Conservation (phyloP, 2,888 invertebrate species). For the Phyto melanocephala region DNA sequence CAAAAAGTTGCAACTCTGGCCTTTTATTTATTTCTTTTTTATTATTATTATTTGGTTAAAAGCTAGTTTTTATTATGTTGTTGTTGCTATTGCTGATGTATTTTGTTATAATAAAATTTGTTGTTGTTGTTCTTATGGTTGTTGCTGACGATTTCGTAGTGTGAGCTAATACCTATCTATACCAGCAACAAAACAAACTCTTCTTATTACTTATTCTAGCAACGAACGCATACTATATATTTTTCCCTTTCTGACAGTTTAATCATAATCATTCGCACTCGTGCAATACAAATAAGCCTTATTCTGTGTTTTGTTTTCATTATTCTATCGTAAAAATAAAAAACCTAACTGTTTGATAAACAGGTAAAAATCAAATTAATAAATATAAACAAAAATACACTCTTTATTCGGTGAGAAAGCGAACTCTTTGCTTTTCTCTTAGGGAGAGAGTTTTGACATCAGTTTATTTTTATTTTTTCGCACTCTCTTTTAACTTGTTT, state of each 20-base stretch:
- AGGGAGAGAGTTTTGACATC: neutral
- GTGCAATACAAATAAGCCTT: constrained; percentile 11
- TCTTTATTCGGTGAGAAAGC: neutral
- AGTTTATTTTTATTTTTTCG: too few species aligned
- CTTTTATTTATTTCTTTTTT: constrained; percentile 4
- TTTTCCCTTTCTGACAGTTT: constrained; percentile 49
- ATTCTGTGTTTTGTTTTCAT: constrained; percentile 47
- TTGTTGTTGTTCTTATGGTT: neutral
- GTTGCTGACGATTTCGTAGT: neutral
- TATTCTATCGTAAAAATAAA: constrained; percentile 38
- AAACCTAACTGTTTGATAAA: constrained; percentile 56
- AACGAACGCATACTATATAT: constrained; percentile 30
- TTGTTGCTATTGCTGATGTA: constrained; percentile 11
- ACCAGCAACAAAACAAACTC: constrained; percentile 32
- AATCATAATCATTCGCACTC: constrained; percentile 12
- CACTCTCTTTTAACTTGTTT: neutral
- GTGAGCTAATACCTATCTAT: constrained; percentile 29
- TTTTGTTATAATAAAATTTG: constrained; percentile 36
- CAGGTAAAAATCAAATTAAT: constrained; percentile 51
- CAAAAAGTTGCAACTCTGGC: neutral
- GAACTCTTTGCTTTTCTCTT: constrained; percentile 1
- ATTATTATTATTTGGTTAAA: constrained; percentile 10
- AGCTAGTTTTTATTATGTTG: constrained; percentile 34
- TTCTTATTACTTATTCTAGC: constrained; percentile 3
- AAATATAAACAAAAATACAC: neutral